phyloP scores from a whole-genome alignment of 2,113 vertebrate species.

The Dicerorhinus sumatrensis region DNA sequence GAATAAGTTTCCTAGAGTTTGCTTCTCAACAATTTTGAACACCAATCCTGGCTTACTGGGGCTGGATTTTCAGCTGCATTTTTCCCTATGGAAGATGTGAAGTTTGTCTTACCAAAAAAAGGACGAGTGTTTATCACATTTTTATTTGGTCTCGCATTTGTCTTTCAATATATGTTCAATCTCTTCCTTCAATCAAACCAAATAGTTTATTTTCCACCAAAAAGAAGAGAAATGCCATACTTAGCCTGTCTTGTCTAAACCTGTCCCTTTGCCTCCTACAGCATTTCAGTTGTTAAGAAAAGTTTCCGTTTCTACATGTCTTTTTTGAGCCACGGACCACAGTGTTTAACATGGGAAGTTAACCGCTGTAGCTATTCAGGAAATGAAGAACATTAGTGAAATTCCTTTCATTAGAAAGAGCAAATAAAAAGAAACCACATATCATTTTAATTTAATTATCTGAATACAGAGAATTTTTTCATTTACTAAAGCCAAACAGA shows the following conservation, averaged over 20 bases:
- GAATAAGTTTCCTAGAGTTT: not conserved
- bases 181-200: not conserved
- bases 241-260: constrained; percentile 22
- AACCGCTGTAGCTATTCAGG: not conserved
- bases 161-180: constrained; percentile 56
- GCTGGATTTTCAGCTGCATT: not conserved
- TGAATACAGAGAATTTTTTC: not conserved
- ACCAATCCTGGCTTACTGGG: not conserved
- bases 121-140: not conserved
- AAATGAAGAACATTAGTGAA: constrained; percentile 59
- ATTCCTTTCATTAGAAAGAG: constrained; percentile 69
- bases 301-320: constrained; percentile 40
- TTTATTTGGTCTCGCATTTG: not conserved
- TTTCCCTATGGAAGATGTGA: not conserved
- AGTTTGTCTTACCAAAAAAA: constrained; percentile 18
- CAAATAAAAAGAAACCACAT: not conserved
- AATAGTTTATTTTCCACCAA: constrained; percentile 45
- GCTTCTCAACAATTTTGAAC: not conserved
- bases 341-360: constrained; percentile 53
- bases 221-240: constrained; percentile 25
- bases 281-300: constrained; percentile 23
- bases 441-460: constrained; percentile 60
- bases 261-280: constrained; percentile 25
- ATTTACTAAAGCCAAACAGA: constrained; percentile 48
- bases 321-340: constrained; percentile 52